Percentiles rank a stretch among this genome's conserved stretches.
Conservation (phyloP, 2,113 vertebrate species). For the Malurus cyaneus region DNA sequence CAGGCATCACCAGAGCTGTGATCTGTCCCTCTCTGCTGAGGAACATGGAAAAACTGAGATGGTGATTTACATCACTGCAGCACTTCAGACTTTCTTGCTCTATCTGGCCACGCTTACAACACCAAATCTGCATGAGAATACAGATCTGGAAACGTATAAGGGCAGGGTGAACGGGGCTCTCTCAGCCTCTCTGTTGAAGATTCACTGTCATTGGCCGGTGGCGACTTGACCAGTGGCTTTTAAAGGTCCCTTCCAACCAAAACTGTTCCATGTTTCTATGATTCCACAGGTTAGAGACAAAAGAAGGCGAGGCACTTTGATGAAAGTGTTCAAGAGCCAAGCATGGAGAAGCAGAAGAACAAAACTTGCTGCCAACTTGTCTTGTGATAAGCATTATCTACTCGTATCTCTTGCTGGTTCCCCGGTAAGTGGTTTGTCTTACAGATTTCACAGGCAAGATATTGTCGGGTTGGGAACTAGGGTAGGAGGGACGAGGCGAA, state of each 20-base stretch:
- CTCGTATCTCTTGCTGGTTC: neutral
- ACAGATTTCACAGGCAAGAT: too few species aligned
- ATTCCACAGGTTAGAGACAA: neutral
- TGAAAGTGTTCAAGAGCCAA: neutral
- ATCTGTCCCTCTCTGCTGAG: neutral
- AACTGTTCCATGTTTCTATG: neutral
- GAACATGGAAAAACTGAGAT: neutral
- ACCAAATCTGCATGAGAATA: neutral
- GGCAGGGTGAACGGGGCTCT: neutral
- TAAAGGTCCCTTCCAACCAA: neutral
- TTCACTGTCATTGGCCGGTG: neutral
- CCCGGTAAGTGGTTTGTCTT: too few species aligned
- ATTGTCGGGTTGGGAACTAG: neutral
- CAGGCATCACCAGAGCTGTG: neutral
- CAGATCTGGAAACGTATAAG: fast-evolving
- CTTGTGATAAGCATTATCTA: too few species aligned
- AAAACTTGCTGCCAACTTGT: neutral
- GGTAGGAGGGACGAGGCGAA: too few species aligned
- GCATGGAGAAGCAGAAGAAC: neutral
- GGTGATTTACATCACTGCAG: neutral
- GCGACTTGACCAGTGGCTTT: neutral
- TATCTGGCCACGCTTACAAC: too few species aligned
- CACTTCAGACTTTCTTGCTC: neutral
- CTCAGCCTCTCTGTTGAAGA: neutral
- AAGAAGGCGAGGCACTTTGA: neutral